Percentiles rank a stretch among this genome's conserved stretches.
Conservation (phyloP, 2,113 vertebrate species). For the Labeo catla region DNA sequence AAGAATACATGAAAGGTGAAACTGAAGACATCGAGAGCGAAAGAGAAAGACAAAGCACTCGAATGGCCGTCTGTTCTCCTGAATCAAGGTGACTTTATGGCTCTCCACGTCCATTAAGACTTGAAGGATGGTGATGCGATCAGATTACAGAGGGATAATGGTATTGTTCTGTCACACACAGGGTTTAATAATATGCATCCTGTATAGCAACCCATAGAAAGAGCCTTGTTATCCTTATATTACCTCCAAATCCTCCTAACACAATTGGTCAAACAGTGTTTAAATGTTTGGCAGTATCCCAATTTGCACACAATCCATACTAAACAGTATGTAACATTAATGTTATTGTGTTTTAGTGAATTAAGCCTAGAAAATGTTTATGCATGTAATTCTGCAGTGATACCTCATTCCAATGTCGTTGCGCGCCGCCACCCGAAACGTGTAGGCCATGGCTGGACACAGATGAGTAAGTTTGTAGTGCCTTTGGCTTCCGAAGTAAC, state of each 20-base stretch:
- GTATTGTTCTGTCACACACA: slow-evolving; percentile 16
- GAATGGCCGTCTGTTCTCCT: background rate
- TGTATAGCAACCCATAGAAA: background rate
- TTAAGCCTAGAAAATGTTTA: background rate
- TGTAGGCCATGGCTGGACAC: slow-evolving; percentile 91
- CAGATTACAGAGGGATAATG: slow-evolving; percentile 22
- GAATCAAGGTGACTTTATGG: slow-evolving; percentile 46
- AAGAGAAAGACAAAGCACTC: background rate
- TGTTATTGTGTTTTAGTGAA: background rate
- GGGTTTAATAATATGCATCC: slow-evolving; percentile 12
- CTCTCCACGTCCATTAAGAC: slow-evolving; percentile 28
- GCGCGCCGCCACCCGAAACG: slow-evolving; percentile 92
- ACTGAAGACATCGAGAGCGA: background rate
- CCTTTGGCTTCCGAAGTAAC: slow-evolving; percentile 92
- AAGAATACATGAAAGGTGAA: background rate
- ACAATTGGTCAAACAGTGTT: background rate
- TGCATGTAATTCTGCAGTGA: background rate
- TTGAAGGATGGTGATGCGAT: slow-evolving; percentile 31
- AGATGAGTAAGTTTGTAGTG: slow-evolving; percentile 93
- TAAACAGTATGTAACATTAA: background rate
- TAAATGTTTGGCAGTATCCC: background rate
- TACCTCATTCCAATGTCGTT: slow-evolving; percentile 96
- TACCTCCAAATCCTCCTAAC: background rate
- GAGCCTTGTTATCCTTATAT: background rate
- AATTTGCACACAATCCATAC: background rate